Conservation (phyloP, 2,888 invertebrate species). For the Amiota minor region DNA sequence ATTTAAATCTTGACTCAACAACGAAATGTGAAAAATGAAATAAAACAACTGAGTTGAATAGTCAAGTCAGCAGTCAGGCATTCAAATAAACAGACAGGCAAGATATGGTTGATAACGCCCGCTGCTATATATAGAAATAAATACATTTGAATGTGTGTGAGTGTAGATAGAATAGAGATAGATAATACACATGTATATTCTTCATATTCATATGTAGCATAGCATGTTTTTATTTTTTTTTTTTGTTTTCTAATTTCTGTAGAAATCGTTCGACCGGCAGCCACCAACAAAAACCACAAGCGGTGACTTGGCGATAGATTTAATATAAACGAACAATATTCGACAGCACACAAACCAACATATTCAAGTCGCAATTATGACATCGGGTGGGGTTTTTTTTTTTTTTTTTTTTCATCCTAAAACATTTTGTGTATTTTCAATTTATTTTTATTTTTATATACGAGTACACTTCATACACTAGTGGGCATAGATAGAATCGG, state of each 20-base stretch:
- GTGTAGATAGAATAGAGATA: background rate
- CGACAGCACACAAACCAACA: too few relatives aligned
- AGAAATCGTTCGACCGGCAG: conserved; percentile 8
- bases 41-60: too few relatives aligned
- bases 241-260: conserved; percentile 17
- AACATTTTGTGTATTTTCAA: conserved; percentile 18
- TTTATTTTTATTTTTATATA: background rate
- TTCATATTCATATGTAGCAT: conserved; percentile 1
- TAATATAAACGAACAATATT: too few relatives aligned
- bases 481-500: too few relatives aligned
- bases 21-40: background rate
- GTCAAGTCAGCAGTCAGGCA: too few relatives aligned
- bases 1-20: background rate
- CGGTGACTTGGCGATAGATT: too few relatives aligned
- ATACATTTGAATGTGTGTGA: background rate
- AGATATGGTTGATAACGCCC: conserved; percentile 24
- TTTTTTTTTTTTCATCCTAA: background rate
- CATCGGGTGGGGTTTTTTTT: background rate
- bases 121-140: background rate
- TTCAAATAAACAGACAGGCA: background rate
- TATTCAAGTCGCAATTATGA: conserved; percentile 25
- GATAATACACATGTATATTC: background rate
- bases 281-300: too few relatives aligned
- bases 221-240: background rate
- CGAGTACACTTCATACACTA: too few relatives aligned